Percentiles rank a stretch among this genome's conserved stretches.
Evolutionary conservation across 2,888 invertebrate species (phyloP).

Genomic region (Tipula vernalis): DNA sequence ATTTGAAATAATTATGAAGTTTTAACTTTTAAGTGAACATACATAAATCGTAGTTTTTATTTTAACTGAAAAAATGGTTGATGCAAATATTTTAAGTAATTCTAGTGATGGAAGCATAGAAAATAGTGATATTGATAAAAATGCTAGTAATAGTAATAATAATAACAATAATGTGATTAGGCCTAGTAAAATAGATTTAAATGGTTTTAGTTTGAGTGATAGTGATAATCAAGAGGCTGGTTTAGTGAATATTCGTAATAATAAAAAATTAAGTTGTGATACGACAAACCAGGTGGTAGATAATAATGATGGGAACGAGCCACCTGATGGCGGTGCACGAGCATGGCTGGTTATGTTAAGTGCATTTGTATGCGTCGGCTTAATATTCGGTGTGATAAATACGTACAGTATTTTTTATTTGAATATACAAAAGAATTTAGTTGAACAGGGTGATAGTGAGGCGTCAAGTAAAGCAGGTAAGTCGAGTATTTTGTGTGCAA

Average conservation of each 20-base stretch:
- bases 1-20: not conserved
- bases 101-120: not conserved
- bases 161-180: not conserved
- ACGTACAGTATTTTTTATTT: constrained; percentile 71
- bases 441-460: constrained; percentile 49
- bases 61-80: not conserved
- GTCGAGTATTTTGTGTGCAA: not conserved
- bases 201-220: not conserved
- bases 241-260: not conserved
- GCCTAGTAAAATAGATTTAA: not conserved
- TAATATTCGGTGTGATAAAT: constrained; percentile 84
- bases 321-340: constrained; percentile 64
- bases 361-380: constrained; percentile 80
- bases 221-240: not conserved
- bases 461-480: constrained; percentile 75
- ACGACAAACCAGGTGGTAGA: not conserved
- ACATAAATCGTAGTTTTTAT: too few species aligned
- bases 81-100: not conserved
- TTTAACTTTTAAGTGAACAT: not conserved
- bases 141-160: not conserved
- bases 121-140: not conserved
- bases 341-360: constrained; percentile 74
- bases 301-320: constrained; percentile 24
- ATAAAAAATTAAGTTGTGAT: not conserved
- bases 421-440: constrained; percentile 50